These are phyloP conservation scores for Netta rufina DNA, from an alignment of 2,797 vertebrate species.

Conservation along the genomic window DNA sequence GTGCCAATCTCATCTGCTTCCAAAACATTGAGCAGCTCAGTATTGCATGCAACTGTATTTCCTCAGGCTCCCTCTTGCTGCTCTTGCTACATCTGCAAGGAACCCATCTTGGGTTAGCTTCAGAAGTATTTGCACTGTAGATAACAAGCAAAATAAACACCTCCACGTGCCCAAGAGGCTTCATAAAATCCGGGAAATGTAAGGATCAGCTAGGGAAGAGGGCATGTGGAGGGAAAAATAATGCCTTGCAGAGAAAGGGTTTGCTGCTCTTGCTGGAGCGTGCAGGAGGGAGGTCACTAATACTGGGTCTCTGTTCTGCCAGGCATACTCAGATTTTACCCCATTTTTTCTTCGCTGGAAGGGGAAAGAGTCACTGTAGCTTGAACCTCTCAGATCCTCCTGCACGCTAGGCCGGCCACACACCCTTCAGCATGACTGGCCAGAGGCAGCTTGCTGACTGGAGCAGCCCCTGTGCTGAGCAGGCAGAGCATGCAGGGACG, in stretches of 20 bases:
- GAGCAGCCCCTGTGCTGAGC: background rate
- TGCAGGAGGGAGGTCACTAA: background rate
- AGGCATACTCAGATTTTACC: background rate
- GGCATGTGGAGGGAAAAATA: background rate
- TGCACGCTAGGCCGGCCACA: rapidly evolving
- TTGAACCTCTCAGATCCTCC: background rate
- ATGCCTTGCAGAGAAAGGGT: background rate
- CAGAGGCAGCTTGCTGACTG: background rate
- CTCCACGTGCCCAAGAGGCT: rapidly evolving
- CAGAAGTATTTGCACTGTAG: background rate
- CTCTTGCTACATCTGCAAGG: background rate
- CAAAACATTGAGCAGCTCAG: background rate
- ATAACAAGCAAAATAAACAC: background rate
- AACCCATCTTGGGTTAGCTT: background rate
- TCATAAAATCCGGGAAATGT: background rate
- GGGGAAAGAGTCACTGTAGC: background rate
- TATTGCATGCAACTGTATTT: background rate
- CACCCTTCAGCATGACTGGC: background rate
- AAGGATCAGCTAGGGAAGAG: background rate
- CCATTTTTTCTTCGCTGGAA: background rate
- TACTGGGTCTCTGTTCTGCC: background rate
- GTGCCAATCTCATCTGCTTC: background rate
- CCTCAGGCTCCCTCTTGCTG: background rate
- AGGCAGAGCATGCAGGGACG: background rate
- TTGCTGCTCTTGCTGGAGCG: background rate